Evolutionary conservation across 2,888 invertebrate genomes (phyloP), one percentile per base, ranked within the genome.

Genomic region (Diachrysia chrysitis): DNA sequence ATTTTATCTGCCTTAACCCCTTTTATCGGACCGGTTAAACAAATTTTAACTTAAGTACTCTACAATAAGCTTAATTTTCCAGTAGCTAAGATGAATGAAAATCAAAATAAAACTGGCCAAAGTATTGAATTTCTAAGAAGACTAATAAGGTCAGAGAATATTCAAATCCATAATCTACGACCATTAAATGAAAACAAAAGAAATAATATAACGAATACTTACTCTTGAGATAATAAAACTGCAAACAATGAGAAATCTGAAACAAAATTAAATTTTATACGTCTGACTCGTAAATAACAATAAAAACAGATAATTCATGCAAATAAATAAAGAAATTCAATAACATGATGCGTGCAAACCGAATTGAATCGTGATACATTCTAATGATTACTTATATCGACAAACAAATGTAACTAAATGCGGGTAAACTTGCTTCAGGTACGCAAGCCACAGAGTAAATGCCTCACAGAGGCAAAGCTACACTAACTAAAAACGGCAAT

Each of bases 291-390:
- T 54, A 37, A 58, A 25, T 35, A 37, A 58, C 46, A 51, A 68
- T 65, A 29, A 63, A 56, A 64, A 55, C 48, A 56, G 32, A 60
- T 25, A 16, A 56, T 58, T 63, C 42, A 66, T 32, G 75, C 70
- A 76, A 83, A 86, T 81, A 86, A 84, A 85, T 76, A 83, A 85
- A 81, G 82, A 64, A 73, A 74, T 71, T 71, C 70, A 83, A 85
- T 85, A 82, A 81, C 73, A 83, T 85, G 71, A 78, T 82, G 66
- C 64, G 64, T 54, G 66, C 76, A 82, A 79, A 82, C 78, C 71
- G 82, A 89, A 90, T 89, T 82, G 82, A 89, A 87, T 90, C 91
- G 91, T 91, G 91, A 90, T 89, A 87, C 79, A 85, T 86, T 84
- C 83, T 84, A 86, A 87, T 88, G 83, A 83, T 83, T 83, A 80